Evolutionary conservation across 1,140 invertebrate genomes (phyloP).

Genomic region (Heterodera carotae): DNA sequence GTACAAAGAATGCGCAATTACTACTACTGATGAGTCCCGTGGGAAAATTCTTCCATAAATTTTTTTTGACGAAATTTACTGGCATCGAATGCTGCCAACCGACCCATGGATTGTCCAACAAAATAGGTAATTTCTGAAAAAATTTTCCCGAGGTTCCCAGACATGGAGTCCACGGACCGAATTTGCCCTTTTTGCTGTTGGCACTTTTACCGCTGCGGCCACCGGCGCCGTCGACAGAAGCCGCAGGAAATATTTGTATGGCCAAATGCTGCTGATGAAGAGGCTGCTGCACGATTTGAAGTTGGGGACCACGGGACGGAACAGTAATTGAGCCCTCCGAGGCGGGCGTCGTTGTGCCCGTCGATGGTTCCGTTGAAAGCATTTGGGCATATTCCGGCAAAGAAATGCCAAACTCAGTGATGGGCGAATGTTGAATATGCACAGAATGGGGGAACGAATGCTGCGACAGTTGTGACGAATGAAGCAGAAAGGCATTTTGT

Average conservation of each 20-base stretch:
- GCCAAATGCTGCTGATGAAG: background rate
- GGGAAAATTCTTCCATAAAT: background rate
- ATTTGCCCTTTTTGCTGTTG: constrained; percentile 19
- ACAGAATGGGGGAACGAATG: background rate
- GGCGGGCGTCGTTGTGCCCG: background rate
- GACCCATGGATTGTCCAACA: too few relatives aligned
- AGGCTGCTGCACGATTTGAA: background rate
- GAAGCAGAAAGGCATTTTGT: background rate
- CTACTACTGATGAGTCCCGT: background rate
- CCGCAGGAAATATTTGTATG: background rate
- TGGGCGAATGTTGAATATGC: background rate
- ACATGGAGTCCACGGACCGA: background rate
- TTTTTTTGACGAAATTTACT: too few relatives aligned
- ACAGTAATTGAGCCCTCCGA: background rate
- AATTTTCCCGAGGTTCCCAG: background rate
- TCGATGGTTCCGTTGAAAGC: background rate
- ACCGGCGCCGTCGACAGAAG: background rate
- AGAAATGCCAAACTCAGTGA: background rate
- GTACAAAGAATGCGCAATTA: background rate
- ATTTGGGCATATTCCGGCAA: background rate
- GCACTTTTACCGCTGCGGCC: constrained; percentile 5
- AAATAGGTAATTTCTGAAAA: too few relatives aligned
- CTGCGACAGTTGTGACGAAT: background rate
- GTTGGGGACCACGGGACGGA: background rate
- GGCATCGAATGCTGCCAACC: too few relatives aligned